A percentile compares a stretch with the other conserved stretches of the same genome.
phyloP scores from a whole-genome alignment of 1,140 invertebrate genomes.

The Frieseomelitta varia region DNA sequence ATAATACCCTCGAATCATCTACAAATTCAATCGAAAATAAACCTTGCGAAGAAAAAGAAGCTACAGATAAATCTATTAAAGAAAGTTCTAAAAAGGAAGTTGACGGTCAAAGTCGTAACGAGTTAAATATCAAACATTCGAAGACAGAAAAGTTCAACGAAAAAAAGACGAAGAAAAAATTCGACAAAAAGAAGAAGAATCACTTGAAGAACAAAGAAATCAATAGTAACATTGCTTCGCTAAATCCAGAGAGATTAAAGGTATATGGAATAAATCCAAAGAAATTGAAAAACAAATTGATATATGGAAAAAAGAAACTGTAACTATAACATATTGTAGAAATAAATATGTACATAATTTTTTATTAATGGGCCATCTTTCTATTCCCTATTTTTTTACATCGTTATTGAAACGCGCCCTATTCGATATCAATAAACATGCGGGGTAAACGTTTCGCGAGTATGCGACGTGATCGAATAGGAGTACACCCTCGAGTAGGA shows the following conservation, averaged over 20 bases:
- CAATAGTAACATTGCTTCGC: constrained; percentile 74
- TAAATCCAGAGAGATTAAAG: constrained; percentile 90
- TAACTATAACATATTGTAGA: not conserved
- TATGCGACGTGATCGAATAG: constrained; percentile 31
- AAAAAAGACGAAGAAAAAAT: constrained; percentile 50
- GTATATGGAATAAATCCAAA: constrained; percentile 96
- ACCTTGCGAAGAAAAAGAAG: not conserved
- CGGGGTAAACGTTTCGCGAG: constrained; percentile 14
- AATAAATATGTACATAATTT: constrained; percentile 35
- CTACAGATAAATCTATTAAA: not conserved
- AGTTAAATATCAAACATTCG: not conserved
- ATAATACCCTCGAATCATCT: not conserved
- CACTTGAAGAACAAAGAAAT: not conserved
- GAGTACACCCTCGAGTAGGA: constrained; percentile 52
- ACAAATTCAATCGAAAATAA: constrained; percentile 18
- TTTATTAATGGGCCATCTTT: not conserved
- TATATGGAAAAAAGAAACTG: constrained; percentile 81
- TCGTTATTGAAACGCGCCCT: not conserved
- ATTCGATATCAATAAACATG: constrained; percentile 32
- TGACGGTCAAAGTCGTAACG: not conserved
- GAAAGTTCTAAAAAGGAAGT: not conserved
- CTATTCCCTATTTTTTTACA: not conserved
- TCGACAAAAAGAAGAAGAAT: constrained; percentile 66
- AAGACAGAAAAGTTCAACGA: constrained; percentile 25
- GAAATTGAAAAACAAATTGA: constrained; percentile 89